Conservation (phyloP, 1,140 invertebrate genomes). For the Ceratina japonica region DNA sequence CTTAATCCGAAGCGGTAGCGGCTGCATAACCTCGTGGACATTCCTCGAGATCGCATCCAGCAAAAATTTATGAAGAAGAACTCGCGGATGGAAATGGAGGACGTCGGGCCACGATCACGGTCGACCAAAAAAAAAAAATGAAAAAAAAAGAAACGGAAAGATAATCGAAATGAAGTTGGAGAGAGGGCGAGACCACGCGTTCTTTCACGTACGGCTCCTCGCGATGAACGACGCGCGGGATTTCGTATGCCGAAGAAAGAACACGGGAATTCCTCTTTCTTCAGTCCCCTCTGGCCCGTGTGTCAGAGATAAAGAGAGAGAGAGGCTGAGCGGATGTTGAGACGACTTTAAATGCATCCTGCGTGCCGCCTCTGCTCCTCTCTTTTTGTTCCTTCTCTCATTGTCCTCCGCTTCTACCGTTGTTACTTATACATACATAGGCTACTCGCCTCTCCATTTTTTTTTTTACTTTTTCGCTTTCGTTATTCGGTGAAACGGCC, state of each 20-base stretch:
- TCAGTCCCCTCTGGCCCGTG: constrained; percentile 13
- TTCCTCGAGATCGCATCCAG: too few relatives aligned
- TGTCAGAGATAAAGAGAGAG: background rate
- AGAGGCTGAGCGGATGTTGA: constrained; percentile 56
- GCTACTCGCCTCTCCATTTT: background rate
- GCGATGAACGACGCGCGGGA: constrained; percentile 44
- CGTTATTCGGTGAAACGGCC: background rate
- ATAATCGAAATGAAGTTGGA: constrained; percentile 21
- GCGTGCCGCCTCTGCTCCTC: constrained; percentile 41
- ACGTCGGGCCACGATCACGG: constrained; percentile 12
- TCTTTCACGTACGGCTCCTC: constrained; percentile 46
- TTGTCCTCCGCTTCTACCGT: constrained; percentile 6
- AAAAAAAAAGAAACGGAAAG: background rate
- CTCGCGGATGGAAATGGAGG: background rate
- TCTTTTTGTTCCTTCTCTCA: constrained; percentile 18
- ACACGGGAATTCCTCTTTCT: constrained; percentile 47
- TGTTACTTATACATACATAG: background rate
- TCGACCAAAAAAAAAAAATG: background rate
- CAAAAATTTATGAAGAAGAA: background rate
- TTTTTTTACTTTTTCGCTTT: background rate
- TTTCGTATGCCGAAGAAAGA: constrained; percentile 58
- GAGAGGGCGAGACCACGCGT: constrained; percentile 21
- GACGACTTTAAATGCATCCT: constrained; percentile 57
- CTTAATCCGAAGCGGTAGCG: too few relatives aligned
- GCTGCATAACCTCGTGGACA: too few relatives aligned